Percentiles rank a stretch among this genome's conserved stretches.
Conservation (phyloP, 2,113 vertebrate species). For the Carassius carassius region DNA sequence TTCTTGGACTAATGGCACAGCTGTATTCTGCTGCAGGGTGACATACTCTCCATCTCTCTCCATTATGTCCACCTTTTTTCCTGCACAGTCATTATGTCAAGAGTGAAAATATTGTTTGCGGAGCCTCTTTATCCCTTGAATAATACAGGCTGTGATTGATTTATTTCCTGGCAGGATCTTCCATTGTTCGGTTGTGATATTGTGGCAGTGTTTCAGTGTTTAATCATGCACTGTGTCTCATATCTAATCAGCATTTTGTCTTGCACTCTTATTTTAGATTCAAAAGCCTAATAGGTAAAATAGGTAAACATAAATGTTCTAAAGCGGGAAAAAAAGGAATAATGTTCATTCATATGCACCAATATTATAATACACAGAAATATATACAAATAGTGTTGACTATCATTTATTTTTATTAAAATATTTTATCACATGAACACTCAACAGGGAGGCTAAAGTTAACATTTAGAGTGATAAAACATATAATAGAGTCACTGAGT, state of each 20-base stretch:
- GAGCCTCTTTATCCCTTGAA: conserved; percentile 16
- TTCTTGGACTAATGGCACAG: conserved; percentile 26
- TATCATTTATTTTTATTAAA: no score
- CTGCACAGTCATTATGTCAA: neutral
- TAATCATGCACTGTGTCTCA: neutral
- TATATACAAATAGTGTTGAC: no score
- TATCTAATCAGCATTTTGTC: neutral
- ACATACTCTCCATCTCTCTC: conserved; percentile 24
- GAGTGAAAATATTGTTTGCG: conserved; percentile 14
- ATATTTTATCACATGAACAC: no score
- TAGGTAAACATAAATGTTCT: no score
- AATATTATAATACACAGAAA: no score
- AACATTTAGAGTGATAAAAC: no score
- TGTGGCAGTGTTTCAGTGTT: neutral
- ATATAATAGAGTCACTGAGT: no score
- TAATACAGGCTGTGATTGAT: conserved; percentile 6
- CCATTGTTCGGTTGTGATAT: neutral
- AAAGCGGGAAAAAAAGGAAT: no score
- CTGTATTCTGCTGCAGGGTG: conserved; percentile 24
- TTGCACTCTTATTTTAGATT: no score
- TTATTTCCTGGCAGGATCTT: neutral
- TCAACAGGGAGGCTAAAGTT: no score
- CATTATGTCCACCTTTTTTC: conserved; percentile 32
- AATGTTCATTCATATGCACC: no score
- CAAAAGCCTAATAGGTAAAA: no score